Evolutionary conservation across 1,140 invertebrate species (phyloP), one percentile per base, ranked within the genome.

Genomic region (Aphelinus atriplicis): DNA sequence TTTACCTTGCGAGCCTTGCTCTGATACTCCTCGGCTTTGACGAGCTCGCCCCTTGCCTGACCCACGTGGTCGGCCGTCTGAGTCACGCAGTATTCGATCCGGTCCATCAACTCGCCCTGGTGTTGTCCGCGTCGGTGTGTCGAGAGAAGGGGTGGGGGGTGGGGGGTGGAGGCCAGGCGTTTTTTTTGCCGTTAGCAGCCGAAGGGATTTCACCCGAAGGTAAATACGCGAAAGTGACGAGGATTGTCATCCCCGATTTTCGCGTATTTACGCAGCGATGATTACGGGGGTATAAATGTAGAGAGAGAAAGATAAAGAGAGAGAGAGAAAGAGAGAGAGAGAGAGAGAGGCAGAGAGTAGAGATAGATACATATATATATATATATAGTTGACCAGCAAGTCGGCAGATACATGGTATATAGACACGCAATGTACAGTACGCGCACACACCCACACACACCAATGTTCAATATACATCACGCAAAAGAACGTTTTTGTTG

Each of bases 1-100:
- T 88, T 93, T 94, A 98, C 96, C 95, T 96, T 94, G 90, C 96
- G 90, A 80, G 96, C 94, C 88, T 96, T 96, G 82, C 88, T 92
- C 83, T 94, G 93, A 89, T 95, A 97, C 80, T 93, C 90, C 82
- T 93, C 90, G 64, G 96, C 96, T 82, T 92, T 91, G 82, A 90
- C 90, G 50, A 96, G 92, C 84, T 97, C 92, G 74, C 89, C 90
- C 80, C 92, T 92, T 74, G 94, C 95, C 67, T 91, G 89, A 84
- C 92, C 92, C 78, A 97, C 93, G 89, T 94, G 95, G 87, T 96
- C 94, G 79, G 84, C 85, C 75, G 95, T 92, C 85, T 93, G 91
- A 80, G 92, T 91, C 65, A 97, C 95, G 88, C 97, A 95, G 89
- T 95, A 94, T 89, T 97, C 96, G 87, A 97, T 96, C 83, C 94